These are phyloP conservation scores for Onychomys torridus DNA, from an alignment of 2,797 vertebrate species.

Conservation along the genomic window DNA sequence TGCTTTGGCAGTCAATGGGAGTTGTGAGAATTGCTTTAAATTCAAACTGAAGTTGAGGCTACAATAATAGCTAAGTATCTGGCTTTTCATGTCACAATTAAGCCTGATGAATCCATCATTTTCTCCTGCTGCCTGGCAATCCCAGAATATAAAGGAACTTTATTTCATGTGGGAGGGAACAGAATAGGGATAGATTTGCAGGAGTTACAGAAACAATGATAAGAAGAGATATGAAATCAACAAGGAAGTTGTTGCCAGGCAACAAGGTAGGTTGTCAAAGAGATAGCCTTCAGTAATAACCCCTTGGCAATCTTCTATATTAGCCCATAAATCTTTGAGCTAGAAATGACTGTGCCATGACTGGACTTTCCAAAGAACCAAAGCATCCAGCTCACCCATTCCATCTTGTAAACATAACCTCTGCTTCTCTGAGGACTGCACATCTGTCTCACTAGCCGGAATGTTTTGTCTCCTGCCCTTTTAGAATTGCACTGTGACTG, in stretches of 20 bases:
- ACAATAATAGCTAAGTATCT: not conserved
- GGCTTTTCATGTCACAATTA: not conserved
- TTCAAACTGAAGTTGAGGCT: not conserved
- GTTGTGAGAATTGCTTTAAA: not conserved
- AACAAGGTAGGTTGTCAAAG: conserved; percentile 40
- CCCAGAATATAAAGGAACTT: conserved; percentile 17
- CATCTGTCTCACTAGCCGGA: not conserved
- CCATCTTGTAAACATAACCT: not conserved
- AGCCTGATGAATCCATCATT: not conserved
- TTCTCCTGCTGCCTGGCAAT: not conserved
- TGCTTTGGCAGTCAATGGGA: not conserved
- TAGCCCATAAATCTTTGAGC: not conserved
- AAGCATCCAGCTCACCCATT: no score
- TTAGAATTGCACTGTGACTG: not conserved
- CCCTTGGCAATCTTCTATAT: not conserved
- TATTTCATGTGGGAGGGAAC: conserved; percentile 18
- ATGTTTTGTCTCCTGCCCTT: not conserved
- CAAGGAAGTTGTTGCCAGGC: conserved; percentile 62
- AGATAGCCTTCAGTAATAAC: conserved; percentile 25
- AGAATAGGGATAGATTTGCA: not conserved
- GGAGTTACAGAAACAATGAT: not conserved
- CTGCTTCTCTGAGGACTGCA: not conserved
- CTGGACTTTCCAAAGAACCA: not conserved
- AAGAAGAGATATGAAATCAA: conserved; percentile 54
- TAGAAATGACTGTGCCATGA: not conserved